Evolutionary conservation across 1,140 invertebrate genomes (phyloP).

Genomic region (Akabosia matsudoensis): DNA sequence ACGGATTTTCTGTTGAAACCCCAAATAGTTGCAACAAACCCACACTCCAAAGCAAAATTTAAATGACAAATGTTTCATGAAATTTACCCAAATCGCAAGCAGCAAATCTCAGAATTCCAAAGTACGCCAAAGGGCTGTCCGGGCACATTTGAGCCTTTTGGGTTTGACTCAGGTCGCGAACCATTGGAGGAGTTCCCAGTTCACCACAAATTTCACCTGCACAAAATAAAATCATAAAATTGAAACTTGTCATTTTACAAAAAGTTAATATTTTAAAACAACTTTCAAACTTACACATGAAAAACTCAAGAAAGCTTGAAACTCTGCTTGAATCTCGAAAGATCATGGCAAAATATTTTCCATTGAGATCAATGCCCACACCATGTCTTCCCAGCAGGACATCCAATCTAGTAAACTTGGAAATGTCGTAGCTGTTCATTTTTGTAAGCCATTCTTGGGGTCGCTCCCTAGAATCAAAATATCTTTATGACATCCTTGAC

Average conservation of each 20-base stretch:
- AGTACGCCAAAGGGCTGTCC: conserved; percentile 36
- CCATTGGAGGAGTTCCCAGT: conserved; percentile 38
- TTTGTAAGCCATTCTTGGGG: conserved; percentile 42
- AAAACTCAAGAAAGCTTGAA: conserved; percentile 41
- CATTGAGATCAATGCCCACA: conserved; percentile 36
- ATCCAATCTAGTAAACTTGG: conserved; percentile 37
- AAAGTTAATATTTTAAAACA: not conserved
- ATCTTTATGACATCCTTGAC: not conserved
- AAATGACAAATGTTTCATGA: not conserved
- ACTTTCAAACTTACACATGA: conserved; percentile 31
- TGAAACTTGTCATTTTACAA: not conserved
- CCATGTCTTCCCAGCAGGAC: conserved; percentile 45
- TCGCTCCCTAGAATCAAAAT: conserved; percentile 31
- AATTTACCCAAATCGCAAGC: conserved; percentile 37
- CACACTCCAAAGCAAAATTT: not conserved
- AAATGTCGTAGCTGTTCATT: conserved; percentile 26
- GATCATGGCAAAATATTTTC: conserved; percentile 41
- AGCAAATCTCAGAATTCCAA: conserved; percentile 41
- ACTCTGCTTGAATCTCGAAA: conserved; percentile 40
- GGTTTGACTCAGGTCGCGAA: conserved; percentile 43
- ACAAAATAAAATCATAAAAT: conserved; percentile 4
- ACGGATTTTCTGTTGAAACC: conserved; percentile 42
- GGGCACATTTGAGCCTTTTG: conserved; percentile 42
- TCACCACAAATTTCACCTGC: conserved; percentile 38
- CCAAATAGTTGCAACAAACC: not conserved